Base-by-base conservation (phyloP, 2,113 vertebrate genomes). In the Platysteira castanea region DNA sequence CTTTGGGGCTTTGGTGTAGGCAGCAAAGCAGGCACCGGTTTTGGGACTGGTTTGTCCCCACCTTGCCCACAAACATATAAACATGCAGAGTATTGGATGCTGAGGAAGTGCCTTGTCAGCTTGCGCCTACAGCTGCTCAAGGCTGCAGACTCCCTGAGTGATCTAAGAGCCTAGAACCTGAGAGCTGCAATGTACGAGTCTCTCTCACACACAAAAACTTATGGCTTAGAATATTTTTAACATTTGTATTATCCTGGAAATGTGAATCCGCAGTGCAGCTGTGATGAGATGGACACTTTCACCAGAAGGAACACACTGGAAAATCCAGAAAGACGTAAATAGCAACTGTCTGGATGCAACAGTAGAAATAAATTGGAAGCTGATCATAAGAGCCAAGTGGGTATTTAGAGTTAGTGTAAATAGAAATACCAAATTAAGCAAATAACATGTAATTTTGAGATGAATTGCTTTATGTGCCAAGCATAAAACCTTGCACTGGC, bases 371-470 rank as follows among this genome's bases (percentile, higher is more conserved):
- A 94, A 94, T 95, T 93, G 94, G 95, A 96, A 89, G 92, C 90
- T 87, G 79, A 96, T 88, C 88, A 93, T 87, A 95, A 89, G 90
- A 95, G 74, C 83, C 76, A 90, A 97, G 93, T 53, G 41, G 89
- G 60, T 90, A 88, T 95, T 97, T 97, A 95, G 83, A 86, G 93
- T 75, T 63, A 78, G 90, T 94, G 96, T 93, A 97, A 95, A 96
- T 92, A 96, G 92, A 96, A 96, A 92, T 94, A 92, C 86, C 90
- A 92, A 96, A 96, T 95, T 96, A 96, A 96, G 93, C 82, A 96
- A 97, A 97, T 96, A 95, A 94, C 92, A 94, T 95, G 92, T 95
- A 92, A 96, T 96, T 96, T 96, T 73, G 92, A 93, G 93, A 88
- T 21, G 67, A 96, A 96, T 69, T 93, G 75, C 44, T 87, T 68